Base-by-base conservation (phyloP, 2,113 vertebrate genomes). In the Varanus komodoensis region DNA sequence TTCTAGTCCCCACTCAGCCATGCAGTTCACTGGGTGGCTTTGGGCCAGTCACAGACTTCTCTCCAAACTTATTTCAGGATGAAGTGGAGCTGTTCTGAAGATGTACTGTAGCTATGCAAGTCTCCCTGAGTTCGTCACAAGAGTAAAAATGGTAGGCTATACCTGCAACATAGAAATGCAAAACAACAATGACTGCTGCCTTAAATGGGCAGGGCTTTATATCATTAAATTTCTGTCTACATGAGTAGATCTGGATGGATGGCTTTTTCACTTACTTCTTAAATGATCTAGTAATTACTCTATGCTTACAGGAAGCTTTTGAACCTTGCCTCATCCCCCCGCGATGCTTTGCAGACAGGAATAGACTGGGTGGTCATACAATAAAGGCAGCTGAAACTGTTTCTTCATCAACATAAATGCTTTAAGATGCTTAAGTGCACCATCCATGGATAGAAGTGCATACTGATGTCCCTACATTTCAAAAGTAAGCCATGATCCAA, bases 231-330 rank as follows among this genome's bases (percentile, higher is more conserved):
- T 25, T 82, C 79, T 14, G 69, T 14, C 17, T 9, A 57, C 71
- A 29, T 52, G 14, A 48, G 14, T 71, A 54, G 69, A 73, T 50
- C 38, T 50, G 8, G 8, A 32, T 52, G 6, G 44, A 3, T 64
- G 1, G 6, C 44, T n/a, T 74, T 67, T 21, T 9, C 25, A 81
- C 15, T 54, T 0, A 0, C 61, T 90, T 91, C 27, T 94, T 89
- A 87, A 80, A 81, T 87, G 27, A 14, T 79, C 81, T 92, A 69
- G 9, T 89, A 34, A 90, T 89, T 82, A 34, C 67, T 91, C 90
- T 85, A 44, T 89, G 29, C 44, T 61, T 14, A 82, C 50, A 50
- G 52, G 29, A 93, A 86, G 67, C 87, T 78, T 0, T 87, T 50
- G 21, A 89, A 71, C 48, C 34, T 48, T 82, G 17, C 0, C 0